Evolutionary conservation across 2,113 vertebrate species (phyloP).

Genomic region (Myodes glareolus): DNA sequence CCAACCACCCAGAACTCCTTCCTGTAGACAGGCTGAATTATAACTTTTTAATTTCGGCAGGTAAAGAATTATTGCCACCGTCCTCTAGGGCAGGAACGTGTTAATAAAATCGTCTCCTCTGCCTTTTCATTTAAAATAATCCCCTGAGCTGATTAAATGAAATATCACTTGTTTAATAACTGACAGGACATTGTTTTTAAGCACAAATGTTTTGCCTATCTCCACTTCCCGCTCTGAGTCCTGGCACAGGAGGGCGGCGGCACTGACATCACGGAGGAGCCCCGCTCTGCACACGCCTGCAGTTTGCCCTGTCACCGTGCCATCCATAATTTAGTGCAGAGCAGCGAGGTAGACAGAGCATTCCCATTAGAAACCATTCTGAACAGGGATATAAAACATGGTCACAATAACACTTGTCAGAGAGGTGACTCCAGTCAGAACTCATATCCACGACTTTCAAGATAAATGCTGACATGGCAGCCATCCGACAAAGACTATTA

Average conservation of each 20-base stretch:
- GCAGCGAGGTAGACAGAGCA: constrained; percentile 89
- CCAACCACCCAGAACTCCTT: constrained; percentile 83
- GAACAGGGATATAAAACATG: constrained; percentile 92
- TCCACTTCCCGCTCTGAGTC: constrained; percentile 84
- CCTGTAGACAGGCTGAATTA: constrained; percentile 84
- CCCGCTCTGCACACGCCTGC: constrained; percentile 82
- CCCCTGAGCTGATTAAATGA: constrained; percentile 92
- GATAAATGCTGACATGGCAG: constrained; percentile 91
- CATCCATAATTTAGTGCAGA: constrained; percentile 91
- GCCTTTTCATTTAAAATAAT: constrained; percentile 92
- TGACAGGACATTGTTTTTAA: constrained; percentile 91
- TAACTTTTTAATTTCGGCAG: constrained; percentile 89
- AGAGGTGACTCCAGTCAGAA: constrained; percentile 91
- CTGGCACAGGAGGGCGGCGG: constrained; percentile 82
- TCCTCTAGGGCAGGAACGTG: constrained; percentile 90
- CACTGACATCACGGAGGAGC: constrained; percentile 87
- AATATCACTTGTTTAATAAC: constrained; percentile 93
- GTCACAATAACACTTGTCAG: constrained; percentile 91
- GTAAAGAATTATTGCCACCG: constrained; percentile 88
- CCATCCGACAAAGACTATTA: constrained; percentile 87
- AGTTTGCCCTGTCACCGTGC: constrained; percentile 88
- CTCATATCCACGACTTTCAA: constrained; percentile 91
- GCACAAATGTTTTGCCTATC: constrained; percentile 90
- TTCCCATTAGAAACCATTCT: constrained; percentile 91
- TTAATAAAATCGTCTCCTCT: constrained; percentile 90